Percentiles rank a stretch among this genome's conserved stretches.
Conservation (phyloP, 2,888 invertebrate species). For the Chouioia cunea region DNA sequence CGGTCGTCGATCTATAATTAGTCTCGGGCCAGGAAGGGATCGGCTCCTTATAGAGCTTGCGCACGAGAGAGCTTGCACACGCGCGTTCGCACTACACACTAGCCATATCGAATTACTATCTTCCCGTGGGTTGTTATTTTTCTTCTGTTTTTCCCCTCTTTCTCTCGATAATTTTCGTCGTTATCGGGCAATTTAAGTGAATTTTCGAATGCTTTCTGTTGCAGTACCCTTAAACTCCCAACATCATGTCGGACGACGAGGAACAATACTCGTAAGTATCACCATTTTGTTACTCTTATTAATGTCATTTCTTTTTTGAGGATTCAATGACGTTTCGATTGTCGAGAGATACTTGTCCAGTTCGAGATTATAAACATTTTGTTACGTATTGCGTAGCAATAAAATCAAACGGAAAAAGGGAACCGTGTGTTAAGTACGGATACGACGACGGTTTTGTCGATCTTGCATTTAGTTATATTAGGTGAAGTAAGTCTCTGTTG, state of each 20-base stretch:
- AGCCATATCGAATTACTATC: conserved; percentile 59
- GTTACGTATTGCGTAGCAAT: too few relatives aligned
- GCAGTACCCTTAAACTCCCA: conserved; percentile 74
- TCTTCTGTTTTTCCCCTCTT: conserved; percentile 48
- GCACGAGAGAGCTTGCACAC: conserved; percentile 60
- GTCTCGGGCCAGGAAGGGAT: conserved; percentile 59
- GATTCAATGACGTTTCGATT: too few relatives aligned
- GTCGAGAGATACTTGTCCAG: too few relatives aligned
- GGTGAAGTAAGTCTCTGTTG: too few relatives aligned
- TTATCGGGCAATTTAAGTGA: background rate
- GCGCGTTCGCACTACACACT: conserved; percentile 51
- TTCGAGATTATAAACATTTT: too few relatives aligned
- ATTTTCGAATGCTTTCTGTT: conserved; percentile 65
- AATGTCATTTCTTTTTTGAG: too few relatives aligned
- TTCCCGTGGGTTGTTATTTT: conserved; percentile 6
- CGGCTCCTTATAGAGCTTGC: conserved; percentile 66
- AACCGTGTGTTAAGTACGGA: too few relatives aligned
- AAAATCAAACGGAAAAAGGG: too few relatives aligned
- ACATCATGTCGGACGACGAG: conserved; percentile 94
- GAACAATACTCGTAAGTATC: conserved; percentile 92
- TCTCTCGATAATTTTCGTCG: conserved; percentile 47
- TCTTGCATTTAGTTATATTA: too few relatives aligned
- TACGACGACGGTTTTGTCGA: too few relatives aligned
- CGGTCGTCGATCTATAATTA: conserved; percentile 63
- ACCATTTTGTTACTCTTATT: background rate